These are phyloP conservation scores for Ceramica pisi DNA, from an alignment of 2,888 invertebrate genomes.

Conservation along the genomic window DNA sequence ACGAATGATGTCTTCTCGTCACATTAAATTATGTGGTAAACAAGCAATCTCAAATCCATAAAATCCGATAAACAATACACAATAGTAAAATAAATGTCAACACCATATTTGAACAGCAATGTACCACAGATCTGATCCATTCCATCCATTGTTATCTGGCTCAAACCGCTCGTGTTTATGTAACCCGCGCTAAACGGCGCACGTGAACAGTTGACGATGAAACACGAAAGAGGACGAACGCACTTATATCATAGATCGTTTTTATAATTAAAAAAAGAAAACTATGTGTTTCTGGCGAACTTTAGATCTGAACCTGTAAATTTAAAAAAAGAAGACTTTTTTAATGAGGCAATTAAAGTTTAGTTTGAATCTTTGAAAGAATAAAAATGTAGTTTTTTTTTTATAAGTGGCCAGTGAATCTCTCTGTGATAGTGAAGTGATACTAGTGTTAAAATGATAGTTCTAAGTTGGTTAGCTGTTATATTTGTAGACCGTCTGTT, in stretches of 20 bases:
- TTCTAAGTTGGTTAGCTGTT: constrained; percentile 81
- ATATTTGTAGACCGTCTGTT: constrained; percentile 61
- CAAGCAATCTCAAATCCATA: constrained; percentile 2
- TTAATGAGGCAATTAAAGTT: not conserved
- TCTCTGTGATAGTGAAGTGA: constrained; percentile 83
- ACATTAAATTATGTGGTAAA: not conserved
- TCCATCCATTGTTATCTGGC: constrained; percentile 73
- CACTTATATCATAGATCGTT: constrained; percentile 37
- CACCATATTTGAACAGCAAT: constrained; percentile 2
- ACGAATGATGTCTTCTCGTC: not conserved
- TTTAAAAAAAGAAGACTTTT: not conserved
- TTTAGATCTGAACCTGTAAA: constrained; percentile 37
- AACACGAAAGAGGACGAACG: constrained; percentile 63
- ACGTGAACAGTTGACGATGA: constrained; percentile 61
- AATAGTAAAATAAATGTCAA: constrained; percentile 14
- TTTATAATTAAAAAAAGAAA: constrained; percentile 15
- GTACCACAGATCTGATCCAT: not conserved
- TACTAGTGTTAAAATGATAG: constrained; percentile 83
- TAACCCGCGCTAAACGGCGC: constrained; percentile 63
- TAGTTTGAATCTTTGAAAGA: not conserved
- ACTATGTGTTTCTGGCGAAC: constrained; percentile 56
- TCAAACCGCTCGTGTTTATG: constrained; percentile 73
- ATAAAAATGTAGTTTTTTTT: constrained; percentile 22
- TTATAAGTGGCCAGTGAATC: constrained; percentile 56
- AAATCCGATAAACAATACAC: constrained; percentile 15